These are phyloP conservation scores for Thunnus albacares DNA, from an alignment of 2,797 vertebrate genomes.

Conservation along the genomic window DNA sequence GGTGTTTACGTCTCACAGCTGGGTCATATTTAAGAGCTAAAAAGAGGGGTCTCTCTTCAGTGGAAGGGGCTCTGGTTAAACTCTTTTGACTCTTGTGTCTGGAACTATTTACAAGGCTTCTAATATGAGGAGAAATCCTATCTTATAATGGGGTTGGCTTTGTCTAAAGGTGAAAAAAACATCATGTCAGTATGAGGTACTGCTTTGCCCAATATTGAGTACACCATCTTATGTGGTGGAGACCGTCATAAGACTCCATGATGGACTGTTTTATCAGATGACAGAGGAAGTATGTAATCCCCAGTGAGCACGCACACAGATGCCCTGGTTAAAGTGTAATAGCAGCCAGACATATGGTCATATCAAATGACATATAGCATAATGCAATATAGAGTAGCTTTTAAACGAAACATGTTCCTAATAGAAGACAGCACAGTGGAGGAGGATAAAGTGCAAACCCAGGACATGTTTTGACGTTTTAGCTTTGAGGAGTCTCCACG, in stretches of 20 bases:
- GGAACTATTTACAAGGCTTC: slow-evolving; percentile 55
- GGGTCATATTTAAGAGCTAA: slow-evolving; percentile 35
- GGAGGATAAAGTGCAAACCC: neutral
- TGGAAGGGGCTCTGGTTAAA: slow-evolving; percentile 32
- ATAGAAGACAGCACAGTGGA: slow-evolving; percentile 9
- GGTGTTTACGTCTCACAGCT: slow-evolving; percentile 45
- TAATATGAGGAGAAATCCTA: slow-evolving; percentile 48
- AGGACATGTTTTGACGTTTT: slow-evolving; percentile 10
- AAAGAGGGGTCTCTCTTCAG: slow-evolving; percentile 3
- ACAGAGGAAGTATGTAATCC: slow-evolving; percentile 58
- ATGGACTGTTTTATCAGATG: slow-evolving; percentile 52
- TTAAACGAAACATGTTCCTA: slow-evolving; percentile 4
- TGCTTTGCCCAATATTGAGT: slow-evolving; percentile 14
- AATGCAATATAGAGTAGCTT: slow-evolving; percentile 25
- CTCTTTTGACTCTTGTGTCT: slow-evolving; percentile 47
- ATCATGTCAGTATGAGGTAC: slow-evolving; percentile 22
- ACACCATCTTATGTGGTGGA: slow-evolving; percentile 34
- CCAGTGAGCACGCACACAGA: slow-evolving; percentile 42
- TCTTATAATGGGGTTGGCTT: slow-evolving; percentile 47
- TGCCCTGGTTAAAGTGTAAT: neutral
- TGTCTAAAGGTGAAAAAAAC: slow-evolving; percentile 37
- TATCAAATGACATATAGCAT: slow-evolving; percentile 32
- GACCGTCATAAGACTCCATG: slow-evolving; percentile 12
- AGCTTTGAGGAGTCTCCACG: slow-evolving; percentile 7
- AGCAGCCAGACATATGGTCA: slow-evolving; percentile 19